Base-by-base conservation (phyloP, 2,797 vertebrate species). In the Denticeps clupeoides region DNA sequence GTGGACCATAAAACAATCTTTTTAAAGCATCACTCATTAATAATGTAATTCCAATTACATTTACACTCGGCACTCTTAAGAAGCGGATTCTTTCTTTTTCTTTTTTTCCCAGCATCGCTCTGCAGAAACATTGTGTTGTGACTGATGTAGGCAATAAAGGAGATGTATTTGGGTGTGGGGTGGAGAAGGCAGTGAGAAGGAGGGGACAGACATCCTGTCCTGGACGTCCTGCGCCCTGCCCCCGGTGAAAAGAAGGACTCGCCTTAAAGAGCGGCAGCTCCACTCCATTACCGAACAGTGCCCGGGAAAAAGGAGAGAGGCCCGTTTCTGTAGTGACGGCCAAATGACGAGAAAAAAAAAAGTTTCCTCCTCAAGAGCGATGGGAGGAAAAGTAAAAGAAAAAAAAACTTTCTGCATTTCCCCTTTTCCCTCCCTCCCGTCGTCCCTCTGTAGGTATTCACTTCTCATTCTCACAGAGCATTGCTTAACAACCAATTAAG, bases 1-100 rank as follows among this genome's bases (percentile, higher is more conserved):
- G 86, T 79, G 81, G 84, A 85, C 86, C 82, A 86, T 87, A 86
- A 88, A 87, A 85, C 84, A 86, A 88, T 89, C 82, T 86, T 88
- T 87, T 82, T 82, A 72, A 87, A 86, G 75, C 84, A 85, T 85
- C 78, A 75, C 79, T 80, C 83, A 89, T 88, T 89, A 88, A 89
- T 89, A 88, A 89, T 88, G 87, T 84, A 88, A 87, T 84, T 88
- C 83, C 78, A 89, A 88, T 88, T 88, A 88, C 87, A 83, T 85
- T 77, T 81, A 69, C 74, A 55, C 59, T 73, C 78, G 80, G 77
- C 81, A 72, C 81, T 74, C 27, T 75, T 75, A 75, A 53, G 70
- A 69, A 71, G 72, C 58, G 69, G 78, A 80, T 74, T 47, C 23
- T 12, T 78, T 81, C 78, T 77, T 83, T 72, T 67, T 72, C 59